These are phyloP conservation scores for Phaenicophaeus curvirostris DNA, from an alignment of 2,797 vertebrate species.

Conservation along the genomic window DNA sequence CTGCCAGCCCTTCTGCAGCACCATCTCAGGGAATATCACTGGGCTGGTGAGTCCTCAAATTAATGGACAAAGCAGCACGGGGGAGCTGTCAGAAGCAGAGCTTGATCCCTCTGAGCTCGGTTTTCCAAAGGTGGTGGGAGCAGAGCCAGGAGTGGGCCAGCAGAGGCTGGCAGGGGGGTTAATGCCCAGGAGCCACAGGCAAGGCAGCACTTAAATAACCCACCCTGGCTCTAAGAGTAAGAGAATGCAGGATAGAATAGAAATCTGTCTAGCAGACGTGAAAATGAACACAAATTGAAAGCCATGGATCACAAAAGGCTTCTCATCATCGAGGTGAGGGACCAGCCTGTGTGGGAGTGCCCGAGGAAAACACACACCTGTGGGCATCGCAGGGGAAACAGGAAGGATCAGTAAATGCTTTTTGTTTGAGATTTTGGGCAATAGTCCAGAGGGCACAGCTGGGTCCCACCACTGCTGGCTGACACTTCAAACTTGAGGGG, in stretches of 20 bases:
- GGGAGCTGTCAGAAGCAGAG: neutral
- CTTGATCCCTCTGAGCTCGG: accelerated
- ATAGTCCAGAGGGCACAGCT: neutral
- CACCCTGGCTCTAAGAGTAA: neutral
- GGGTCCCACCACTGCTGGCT: neutral
- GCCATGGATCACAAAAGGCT: neutral
- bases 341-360: accelerated
- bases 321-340: accelerated
- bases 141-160: neutral
- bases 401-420: neutral
- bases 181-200: neutral
- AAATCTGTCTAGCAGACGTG: neutral
- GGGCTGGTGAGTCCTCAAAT: neutral
- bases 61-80: accelerated
- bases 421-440: neutral
- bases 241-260: neutral
- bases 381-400: neutral
- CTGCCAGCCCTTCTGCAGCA: neutral
- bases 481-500: neutral
- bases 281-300: neutral
- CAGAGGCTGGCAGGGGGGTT: neutral
- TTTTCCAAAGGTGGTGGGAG: neutral
- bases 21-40: accelerated
- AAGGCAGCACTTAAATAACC: neutral
- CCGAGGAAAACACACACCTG: accelerated